These are phyloP conservation scores for Peromyscus melanophrys DNA, from an alignment of 2,797 vertebrate species.

Conservation along the genomic window DNA sequence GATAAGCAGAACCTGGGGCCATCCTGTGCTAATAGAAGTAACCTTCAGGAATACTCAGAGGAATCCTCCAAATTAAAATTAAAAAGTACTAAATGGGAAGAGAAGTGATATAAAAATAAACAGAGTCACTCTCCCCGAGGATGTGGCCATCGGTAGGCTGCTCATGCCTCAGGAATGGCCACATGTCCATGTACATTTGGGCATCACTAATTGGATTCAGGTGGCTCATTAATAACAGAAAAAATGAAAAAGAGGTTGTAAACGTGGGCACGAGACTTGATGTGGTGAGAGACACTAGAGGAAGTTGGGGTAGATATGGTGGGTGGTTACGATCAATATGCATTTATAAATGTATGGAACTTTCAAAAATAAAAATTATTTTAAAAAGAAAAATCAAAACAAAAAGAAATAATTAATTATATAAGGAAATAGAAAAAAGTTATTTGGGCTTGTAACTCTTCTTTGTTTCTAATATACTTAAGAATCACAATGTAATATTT, in stretches of 20 bases:
- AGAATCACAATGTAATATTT: background rate
- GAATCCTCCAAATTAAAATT: background rate
- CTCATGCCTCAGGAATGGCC: background rate
- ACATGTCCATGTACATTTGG: background rate
- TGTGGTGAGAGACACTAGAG: background rate
- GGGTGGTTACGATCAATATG: background rate
- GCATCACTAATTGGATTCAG: background rate
- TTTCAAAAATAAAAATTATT: background rate
- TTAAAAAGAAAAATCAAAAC: background rate
- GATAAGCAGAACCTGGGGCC: background rate
- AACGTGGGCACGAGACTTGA: background rate
- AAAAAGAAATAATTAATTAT: background rate
- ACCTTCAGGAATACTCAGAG: background rate
- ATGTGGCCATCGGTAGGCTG: background rate
- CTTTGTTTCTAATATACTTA: background rate
- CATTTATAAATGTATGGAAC: background rate
- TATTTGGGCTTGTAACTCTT: background rate
- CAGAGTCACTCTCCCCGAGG: background rate
- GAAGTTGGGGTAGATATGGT: background rate
- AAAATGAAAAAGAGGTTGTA: background rate
- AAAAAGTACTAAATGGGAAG: background rate
- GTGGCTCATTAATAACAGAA: background rate
- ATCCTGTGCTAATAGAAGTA: background rate
- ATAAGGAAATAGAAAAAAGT: background rate
- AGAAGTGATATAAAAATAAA: background rate